Evolutionary conservation across 2,888 invertebrate species (phyloP), one percentile per base, ranked within the genome.

Genomic region (Synergus laeviventris): DNA sequence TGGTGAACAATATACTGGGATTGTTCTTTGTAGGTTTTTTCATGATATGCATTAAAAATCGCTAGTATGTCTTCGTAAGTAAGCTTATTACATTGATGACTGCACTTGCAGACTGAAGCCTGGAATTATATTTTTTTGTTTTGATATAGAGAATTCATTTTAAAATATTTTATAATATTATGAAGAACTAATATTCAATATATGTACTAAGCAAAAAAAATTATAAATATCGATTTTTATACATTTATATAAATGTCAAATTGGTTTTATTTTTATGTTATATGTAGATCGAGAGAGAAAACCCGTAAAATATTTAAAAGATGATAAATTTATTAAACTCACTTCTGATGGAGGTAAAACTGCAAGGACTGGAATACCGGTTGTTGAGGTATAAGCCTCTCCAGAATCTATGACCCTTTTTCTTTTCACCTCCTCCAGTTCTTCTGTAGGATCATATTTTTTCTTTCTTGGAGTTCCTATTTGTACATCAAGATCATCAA

Each of bases 71-170:
- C 70, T n/a, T 70, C 45, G 16, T n/a, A 2, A 3, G 70, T 70
- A 49, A 70, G 70, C 31, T 31, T 70, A 49, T 70, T 45, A 49
- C 70, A 70, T 70, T 70, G 70, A 24, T 70, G 70, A 70, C 70
- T 70, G 70, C 70, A 70, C 31, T 70, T 70, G 31, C 70, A 70
- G 11, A 70, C 45, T 70, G 45, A 31, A 31, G 31, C 45, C 70
- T 70, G 45, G 5, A 70, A 70, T 24, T 49, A 21, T 21, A 56
- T 56, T 61, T 61, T 61, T 36, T 38, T 61, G 5, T 36, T n/a
- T 36, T 38, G 21, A 54, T 18, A 54, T 54, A 14, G 2, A 54
- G 14, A 8, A 3, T 9, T 4, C 11, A 9, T 12, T 42, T 54
- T 54, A n/a, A n/a, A n/a, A n/a, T n/a, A n/a, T n/a, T n/a, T n/a